Evolutionary conservation across 2,113 vertebrate species (phyloP).

Genomic region (Piaya cayana): DNA sequence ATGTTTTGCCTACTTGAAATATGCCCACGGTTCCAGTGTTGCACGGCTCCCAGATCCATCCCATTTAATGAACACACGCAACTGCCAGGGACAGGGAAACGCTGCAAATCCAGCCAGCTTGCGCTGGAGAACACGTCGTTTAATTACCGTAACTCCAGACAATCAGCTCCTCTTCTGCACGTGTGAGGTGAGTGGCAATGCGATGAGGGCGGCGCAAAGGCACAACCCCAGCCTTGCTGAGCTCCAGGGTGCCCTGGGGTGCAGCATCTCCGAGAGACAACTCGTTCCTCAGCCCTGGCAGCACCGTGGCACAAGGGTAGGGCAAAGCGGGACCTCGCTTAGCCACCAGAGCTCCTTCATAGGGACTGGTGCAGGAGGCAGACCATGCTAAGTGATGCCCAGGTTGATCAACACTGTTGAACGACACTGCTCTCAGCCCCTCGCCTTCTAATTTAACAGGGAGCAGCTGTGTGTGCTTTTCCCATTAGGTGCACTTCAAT

Average conservation of each 20-base stretch:
- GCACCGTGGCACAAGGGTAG: neutral
- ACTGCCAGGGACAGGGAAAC: neutral
- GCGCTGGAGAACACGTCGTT: neutral
- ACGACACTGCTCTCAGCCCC: neutral
- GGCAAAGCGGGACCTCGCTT: neutral
- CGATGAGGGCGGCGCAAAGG: neutral
- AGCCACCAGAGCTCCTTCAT: neutral
- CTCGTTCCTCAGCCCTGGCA: neutral
- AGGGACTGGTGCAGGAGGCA: neutral
- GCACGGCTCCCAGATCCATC: neutral
- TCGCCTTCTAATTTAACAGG: neutral
- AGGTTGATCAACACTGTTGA: neutral
- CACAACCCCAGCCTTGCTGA: neutral
- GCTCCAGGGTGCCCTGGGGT: neutral
- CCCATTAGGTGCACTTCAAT: neutral
- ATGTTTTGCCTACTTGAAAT: neutral
- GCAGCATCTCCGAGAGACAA: accelerated
- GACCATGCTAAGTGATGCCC: neutral
- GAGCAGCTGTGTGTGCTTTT: neutral
- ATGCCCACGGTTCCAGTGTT: accelerated
- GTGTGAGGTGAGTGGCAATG: accelerated
- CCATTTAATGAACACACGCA: accelerated
- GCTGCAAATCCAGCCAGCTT: neutral
- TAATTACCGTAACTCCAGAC: accelerated
- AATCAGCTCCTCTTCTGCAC: neutral